Conservation (phyloP, 2,888 invertebrate species). For the Tanytarsus gracilentus region DNA sequence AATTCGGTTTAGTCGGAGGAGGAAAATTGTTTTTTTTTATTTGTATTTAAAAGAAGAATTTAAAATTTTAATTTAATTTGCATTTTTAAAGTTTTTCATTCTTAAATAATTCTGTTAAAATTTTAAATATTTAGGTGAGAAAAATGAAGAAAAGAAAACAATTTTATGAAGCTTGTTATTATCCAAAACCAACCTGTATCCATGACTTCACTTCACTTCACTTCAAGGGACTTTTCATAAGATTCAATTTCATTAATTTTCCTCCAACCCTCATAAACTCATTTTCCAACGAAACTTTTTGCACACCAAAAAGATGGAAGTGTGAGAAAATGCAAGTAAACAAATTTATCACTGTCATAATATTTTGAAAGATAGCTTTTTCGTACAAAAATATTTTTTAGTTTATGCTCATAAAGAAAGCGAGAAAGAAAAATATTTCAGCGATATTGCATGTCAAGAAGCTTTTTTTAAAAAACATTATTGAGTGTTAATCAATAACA, state of each 20-base stretch:
- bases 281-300: no score
- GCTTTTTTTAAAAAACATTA: constrained; percentile 10
- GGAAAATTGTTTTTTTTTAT: no score
- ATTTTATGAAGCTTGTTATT: no score
- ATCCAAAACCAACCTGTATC: neutral
- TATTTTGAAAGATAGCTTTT: constrained; percentile 20
- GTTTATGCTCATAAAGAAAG: neutral
- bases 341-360: constrained; percentile 29
- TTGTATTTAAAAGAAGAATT: no score
- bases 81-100: no score
- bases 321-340: constrained; percentile 27
- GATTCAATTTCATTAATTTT: no score
- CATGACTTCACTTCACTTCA: no score
- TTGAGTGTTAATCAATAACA: constrained; percentile 27
- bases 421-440: neutral
- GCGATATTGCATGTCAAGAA: neutral
- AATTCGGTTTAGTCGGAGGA: no score
- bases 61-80: no score
- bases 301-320: neutral
- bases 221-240: no score
- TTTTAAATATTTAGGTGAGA: no score
- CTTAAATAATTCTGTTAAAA: no score
- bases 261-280: neutral
- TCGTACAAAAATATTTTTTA: neutral
- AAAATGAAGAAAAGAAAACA: neutral